A percentile compares a stretch with the other conserved stretches of the same genome.
These are phyloP conservation scores for Dione juno DNA, from an alignment of 2,888 invertebrate genomes.

Conservation along the genomic window DNA sequence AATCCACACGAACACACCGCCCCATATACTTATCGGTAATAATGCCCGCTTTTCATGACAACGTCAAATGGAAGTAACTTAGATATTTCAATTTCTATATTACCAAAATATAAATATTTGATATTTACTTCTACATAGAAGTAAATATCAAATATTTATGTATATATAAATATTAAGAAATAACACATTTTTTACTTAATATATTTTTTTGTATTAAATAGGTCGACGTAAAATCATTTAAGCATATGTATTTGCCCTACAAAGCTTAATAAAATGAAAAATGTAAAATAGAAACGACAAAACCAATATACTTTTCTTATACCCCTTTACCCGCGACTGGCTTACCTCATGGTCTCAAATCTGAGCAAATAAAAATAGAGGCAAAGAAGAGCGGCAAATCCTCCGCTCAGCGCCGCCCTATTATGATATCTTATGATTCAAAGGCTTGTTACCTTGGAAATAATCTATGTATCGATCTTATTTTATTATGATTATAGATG, in stretches of 20 bases:
- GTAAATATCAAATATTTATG: no score
- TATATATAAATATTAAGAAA: no score
- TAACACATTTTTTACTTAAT: no score
- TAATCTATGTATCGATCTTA: conserved; percentile 15
- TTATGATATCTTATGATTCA: conserved; percentile 77
- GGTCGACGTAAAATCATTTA: no score
- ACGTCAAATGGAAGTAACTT: conserved; percentile 48
- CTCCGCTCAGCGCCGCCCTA: conserved; percentile 64
- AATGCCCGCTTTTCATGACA: conserved; percentile 66
- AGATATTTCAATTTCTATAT: conserved; percentile 21
- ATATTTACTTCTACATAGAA: no score
- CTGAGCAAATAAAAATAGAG: conserved; percentile 76
- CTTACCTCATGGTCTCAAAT: conserved; percentile 63
- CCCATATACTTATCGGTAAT: conserved; percentile 80
- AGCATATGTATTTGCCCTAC: no score
- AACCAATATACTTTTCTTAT: conserved; percentile 41
- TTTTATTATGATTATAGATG: background rate
- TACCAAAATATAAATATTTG: no score
- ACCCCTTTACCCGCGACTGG: conserved; percentile 24
- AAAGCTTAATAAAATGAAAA: no score
- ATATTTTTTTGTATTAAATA: no score
- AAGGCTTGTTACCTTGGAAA: conserved; percentile 41
- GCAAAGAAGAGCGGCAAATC: conserved; percentile 63
- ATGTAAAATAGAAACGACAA: no score
- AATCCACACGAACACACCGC: conserved; percentile 75